Evolutionary conservation across 2,113 vertebrate genomes (phyloP).

Genomic region (Piliocolobus tephrosceles): DNA sequence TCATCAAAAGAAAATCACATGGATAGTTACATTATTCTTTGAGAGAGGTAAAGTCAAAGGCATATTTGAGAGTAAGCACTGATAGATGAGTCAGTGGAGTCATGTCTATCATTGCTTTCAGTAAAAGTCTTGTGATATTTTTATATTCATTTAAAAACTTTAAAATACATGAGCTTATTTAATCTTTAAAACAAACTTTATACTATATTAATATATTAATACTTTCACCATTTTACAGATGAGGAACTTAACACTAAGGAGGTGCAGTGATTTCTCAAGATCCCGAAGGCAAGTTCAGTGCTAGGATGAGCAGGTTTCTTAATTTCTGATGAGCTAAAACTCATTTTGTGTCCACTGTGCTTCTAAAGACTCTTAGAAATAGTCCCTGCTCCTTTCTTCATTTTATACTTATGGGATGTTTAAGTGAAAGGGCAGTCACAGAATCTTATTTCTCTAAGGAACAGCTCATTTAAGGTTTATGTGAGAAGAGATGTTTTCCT

Average conservation of each 20-base stretch:
- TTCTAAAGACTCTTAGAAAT: neutral
- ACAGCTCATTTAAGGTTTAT: neutral
- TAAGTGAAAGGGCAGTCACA: neutral
- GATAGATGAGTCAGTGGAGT: neutral
- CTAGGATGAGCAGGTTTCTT: neutral
- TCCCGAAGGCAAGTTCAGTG: neutral
- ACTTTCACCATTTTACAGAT: neutral
- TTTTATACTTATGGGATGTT: neutral
- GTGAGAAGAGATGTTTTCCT: neutral
- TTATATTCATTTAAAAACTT: neutral
- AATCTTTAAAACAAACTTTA: neutral
- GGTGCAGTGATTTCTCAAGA: neutral
- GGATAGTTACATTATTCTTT: neutral
- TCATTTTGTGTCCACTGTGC: neutral
- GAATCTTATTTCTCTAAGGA: neutral
- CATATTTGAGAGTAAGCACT: neutral
- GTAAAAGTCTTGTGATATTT: neutral
- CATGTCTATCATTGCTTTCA: neutral
- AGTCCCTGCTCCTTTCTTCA: neutral
- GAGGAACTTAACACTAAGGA: neutral
- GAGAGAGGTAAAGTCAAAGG: neutral
- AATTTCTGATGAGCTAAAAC: neutral
- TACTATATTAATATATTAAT: too few relatives aligned
- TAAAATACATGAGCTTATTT: neutral
- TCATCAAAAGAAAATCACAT: neutral